These are phyloP conservation scores for Chloropsis cyanopogon DNA, from an alignment of 2,113 vertebrate genomes.

Conservation along the genomic window DNA sequence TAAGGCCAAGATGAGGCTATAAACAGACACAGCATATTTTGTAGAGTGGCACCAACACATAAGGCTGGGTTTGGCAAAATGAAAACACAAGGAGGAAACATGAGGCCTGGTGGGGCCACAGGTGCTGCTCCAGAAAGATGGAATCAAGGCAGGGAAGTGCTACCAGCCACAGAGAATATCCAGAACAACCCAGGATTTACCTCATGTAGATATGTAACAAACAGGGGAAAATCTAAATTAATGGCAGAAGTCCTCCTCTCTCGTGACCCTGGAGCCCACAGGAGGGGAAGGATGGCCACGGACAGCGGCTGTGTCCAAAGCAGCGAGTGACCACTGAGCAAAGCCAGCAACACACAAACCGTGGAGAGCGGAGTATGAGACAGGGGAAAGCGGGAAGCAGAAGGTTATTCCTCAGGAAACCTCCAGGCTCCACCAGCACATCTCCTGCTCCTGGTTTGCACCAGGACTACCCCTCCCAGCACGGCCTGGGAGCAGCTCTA, in stretches of 20 bases:
- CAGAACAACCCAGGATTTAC: not conserved
- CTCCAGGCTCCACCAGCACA: not conserved
- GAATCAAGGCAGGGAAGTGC: not conserved
- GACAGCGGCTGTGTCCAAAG: not conserved
- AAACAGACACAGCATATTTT: not conserved
- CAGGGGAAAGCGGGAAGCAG: not conserved
- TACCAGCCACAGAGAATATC: not conserved
- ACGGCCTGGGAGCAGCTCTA: not conserved
- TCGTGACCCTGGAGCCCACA: too few relatives aligned
- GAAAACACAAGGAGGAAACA: not conserved
- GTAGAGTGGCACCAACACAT: not conserved
- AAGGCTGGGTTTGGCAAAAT: not conserved
- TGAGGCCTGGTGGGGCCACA: rapidly evolving
- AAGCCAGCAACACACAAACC: not conserved
- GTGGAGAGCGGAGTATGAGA: rapidly evolving
- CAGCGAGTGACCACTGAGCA: not conserved
- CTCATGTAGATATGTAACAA: not conserved
- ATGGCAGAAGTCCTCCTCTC: not conserved
- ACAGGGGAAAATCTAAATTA: not conserved
- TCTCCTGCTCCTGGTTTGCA: not conserved
- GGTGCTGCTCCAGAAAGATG: not conserved
- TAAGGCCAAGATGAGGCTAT: not conserved
- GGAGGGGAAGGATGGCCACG: not conserved
- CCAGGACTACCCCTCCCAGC: not conserved
- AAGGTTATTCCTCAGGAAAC: not conserved